Base-by-base conservation (phyloP, 2,888 invertebrate genomes). In the Brachynemurus nebulosus region DNA sequence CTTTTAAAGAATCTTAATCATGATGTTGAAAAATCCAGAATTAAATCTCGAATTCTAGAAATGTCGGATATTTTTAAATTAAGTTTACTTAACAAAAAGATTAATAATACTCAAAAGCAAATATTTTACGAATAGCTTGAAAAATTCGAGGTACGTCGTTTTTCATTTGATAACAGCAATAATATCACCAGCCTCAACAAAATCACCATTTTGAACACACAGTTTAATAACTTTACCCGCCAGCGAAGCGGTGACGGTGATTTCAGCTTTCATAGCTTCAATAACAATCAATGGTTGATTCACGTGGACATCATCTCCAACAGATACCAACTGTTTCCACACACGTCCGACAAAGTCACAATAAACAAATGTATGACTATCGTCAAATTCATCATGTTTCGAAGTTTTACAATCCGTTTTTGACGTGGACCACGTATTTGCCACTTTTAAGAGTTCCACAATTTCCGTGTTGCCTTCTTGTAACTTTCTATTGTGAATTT, bases 211-310 rank as follows among this genome's bases (percentile, higher is more conserved):
- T 9, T 37, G 18, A 19, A 14, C 37, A 19, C 18, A 37, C 12
- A 37, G 12, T 37, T 37, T 37, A 7, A 37, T 20, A 2, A 37
- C 6, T 19, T 37, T 37, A 2, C 37, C 20, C 18, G 12, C 20
- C 20, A 8, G 18, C 9, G 37, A 12, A 17, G 37, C 37, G 9
- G 37, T 21, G 3, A 37, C 37, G 8, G 18, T 37, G n/a, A 37
- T 18, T 37, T 37, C 37, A 3, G 37, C 37, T 37, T 37, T 37
- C 37, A 37, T 37, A 2, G 37, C 37, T 37, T 37, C 37, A 37
- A 37, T 37, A 37, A 37, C 18, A 4, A 37, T 19, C 12, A 37
- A 37, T 12, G 37, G 18, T 21, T 37, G 37, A n/a, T 12, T 20
- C 12, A 20, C 9, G 18, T 3, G 7, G 2, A 37, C 37, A 4